Percentiles rank a stretch among this genome's conserved stretches.
These are phyloP conservation scores for Scomber scombrus DNA, from an alignment of 2,113 vertebrate genomes.

Conservation along the genomic window DNA sequence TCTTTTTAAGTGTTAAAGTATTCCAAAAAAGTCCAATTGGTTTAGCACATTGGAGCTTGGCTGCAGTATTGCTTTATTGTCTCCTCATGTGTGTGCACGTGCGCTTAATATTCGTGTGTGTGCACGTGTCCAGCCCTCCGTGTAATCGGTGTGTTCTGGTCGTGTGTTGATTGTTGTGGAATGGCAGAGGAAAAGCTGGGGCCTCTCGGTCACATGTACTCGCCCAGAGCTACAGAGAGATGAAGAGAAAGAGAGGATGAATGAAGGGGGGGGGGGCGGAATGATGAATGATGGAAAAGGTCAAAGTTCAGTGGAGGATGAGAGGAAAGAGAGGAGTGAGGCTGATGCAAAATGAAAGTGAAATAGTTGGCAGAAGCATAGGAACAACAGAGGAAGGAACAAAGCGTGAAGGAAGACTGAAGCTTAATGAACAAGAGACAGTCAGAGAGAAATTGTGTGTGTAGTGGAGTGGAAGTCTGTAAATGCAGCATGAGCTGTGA, in stretches of 20 bases:
- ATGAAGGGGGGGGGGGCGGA: neutral
- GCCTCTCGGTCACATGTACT: constrained; percentile 47
- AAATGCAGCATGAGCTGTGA: constrained; percentile 23
- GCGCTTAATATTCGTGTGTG: constrained; percentile 6
- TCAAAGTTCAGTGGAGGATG: neutral
- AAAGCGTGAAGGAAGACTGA: neutral
- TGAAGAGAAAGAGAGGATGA: neutral
- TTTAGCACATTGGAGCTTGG: neutral
- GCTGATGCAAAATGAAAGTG: neutral
- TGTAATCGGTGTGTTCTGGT: constrained; percentile 32
- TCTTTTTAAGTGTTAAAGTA: neutral
- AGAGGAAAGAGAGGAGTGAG: no score
- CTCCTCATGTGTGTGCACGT: constrained; percentile 14
- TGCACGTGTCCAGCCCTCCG: constrained; percentile 12
- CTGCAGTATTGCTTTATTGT: neutral
- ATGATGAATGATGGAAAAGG: constrained; percentile 18
- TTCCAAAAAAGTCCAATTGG: neutral
- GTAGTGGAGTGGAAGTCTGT: constrained; percentile 6
- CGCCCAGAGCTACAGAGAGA: constrained; percentile 12
- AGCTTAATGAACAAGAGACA: neutral
- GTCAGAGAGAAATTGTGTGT: neutral
- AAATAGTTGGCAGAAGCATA: neutral
- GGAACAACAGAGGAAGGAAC: neutral
- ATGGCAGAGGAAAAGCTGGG: constrained; percentile 40
- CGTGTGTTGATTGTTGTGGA: constrained; percentile 14